Evolutionary conservation across 2,113 vertebrate species (phyloP).

Genomic region (Dasypus novemcinctus): DNA sequence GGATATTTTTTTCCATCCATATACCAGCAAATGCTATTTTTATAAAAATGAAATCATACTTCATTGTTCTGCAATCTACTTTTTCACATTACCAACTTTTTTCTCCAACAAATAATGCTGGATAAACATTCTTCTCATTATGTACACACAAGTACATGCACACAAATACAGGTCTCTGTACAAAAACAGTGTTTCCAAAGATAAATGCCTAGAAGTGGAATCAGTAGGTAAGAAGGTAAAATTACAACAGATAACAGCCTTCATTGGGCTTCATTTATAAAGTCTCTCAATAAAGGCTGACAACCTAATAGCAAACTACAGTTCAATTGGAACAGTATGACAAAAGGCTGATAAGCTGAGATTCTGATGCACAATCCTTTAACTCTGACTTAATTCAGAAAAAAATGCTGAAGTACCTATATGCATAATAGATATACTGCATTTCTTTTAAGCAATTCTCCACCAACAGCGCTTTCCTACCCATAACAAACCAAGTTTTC

Average conservation of each 20-base stretch:
- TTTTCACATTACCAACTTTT: neutral
- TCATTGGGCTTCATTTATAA: neutral
- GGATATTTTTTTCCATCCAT: neutral
- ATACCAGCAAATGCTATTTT: neutral
- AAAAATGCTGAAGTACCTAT: neutral
- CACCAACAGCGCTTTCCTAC: neutral
- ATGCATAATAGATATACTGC: neutral
- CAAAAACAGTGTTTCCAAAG: neutral
- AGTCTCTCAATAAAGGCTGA: neutral
- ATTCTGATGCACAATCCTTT: neutral
- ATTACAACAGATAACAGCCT: neutral
- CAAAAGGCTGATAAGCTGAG: neutral
- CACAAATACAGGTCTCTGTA: neutral
- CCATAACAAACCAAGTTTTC: neutral
- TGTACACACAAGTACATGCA: neutral
- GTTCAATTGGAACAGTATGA: neutral
- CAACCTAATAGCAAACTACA: neutral
- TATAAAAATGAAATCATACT: neutral
- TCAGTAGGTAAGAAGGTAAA: neutral
- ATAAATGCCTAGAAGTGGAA: neutral
- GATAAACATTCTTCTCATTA: neutral
- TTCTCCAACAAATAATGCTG: neutral
- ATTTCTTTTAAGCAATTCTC: neutral
- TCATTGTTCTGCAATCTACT: neutral
- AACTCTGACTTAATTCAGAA: neutral